Base-by-base conservation (phyloP, 2,113 vertebrate species). In the Lucifuga dentata region DNA sequence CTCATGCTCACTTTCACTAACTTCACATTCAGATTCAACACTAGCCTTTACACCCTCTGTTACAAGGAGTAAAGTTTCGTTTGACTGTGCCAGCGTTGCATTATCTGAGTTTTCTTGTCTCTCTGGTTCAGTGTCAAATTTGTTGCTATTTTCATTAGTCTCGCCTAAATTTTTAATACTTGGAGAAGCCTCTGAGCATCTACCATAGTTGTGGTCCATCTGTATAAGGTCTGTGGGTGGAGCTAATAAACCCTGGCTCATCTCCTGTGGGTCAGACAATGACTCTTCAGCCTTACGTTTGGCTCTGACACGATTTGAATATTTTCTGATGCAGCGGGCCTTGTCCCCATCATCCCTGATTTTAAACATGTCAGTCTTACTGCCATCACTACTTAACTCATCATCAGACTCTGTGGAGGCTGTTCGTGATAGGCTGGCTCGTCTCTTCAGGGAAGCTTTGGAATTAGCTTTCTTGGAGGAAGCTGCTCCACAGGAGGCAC, bases 131-230 rank as follows among this genome's bases (percentile, higher is more conserved):
- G 33, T 36, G 19, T 53, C 52, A 61, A 62, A 24, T 11, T 36
- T 52, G 1, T 13, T 51, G 8, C 57, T 50, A 21, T 61, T 68
- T 36, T 17, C 40, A 66, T 63, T 32, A 32, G 44, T 36, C 39
- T 76, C 62, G 65, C 2, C 41, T 2, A 2, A 26, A 39, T 39
- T 76, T 63, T 68, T 9, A 78, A 40, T 19, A 72, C 48, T 32
- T 44, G 61, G 26, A 23, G 48, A 76, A 58, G 84, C 26, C 3
- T 3, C 75, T 55, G 86, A 76, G 19, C 45, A 68, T 81, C 77
- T 73, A 33, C 91, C 92, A 38, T 93, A 93, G 63, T 88, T 90
- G 68, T 93, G 92, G 45, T 93, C 92, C 46, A 86, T 84, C 29
- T 91, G 90, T 44, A 91, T 49, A 7, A 68, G 71, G 32, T 76